Base-by-base conservation (phyloP, 2,797 vertebrate genomes). In the Tangara arthus region DNA sequence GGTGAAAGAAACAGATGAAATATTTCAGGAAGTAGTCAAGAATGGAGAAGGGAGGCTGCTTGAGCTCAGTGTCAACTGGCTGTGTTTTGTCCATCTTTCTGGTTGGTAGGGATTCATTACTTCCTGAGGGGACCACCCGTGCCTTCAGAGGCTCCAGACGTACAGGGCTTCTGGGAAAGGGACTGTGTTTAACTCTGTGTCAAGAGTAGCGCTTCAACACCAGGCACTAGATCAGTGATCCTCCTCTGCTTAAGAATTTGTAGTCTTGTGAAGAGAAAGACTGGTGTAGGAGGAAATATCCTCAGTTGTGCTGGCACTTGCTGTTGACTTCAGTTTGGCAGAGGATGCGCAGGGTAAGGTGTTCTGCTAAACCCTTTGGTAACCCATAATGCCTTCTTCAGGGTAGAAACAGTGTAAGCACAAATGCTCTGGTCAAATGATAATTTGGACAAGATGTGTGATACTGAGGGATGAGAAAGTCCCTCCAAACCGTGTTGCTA, bases 101-200 rank as follows among this genome's bases (percentile, higher is more conserved):
- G 9, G 14, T 17, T 35, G 20, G 11, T 39, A 22, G 5, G 20
- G 22, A 37, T 69, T 71, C 32, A 18, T 49, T 68, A 24, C 41
- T 53, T 89, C 27, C 37, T 39, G 22, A 55, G 73, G 34, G n/a
- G 47, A n/a, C 15, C 5, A 21, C n/a, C 4, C 0, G 0, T n/a
- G 16, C 20, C 11, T 50, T 55, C 34, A 47, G 49, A 57, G 35
- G 24, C 26, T 41, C 18, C 14, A 27, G 24, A 4, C 20, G 28
- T 60, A 16, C 12, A 8, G 23, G 23, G 30, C 26, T 86, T 17
- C 44, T 68, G 34, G 12, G 9, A 30, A 37, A 55, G 13, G 30
- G 15, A 47, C 5, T 24, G 5, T 27, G 3, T 80, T 86, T 60
- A 61, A 27, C 8, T 69, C 56, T 17, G 8, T 0, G 0, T 64